phyloP scores from a whole-genome alignment of 2,888 invertebrate species.

The Argyra leucocephala region DNA sequence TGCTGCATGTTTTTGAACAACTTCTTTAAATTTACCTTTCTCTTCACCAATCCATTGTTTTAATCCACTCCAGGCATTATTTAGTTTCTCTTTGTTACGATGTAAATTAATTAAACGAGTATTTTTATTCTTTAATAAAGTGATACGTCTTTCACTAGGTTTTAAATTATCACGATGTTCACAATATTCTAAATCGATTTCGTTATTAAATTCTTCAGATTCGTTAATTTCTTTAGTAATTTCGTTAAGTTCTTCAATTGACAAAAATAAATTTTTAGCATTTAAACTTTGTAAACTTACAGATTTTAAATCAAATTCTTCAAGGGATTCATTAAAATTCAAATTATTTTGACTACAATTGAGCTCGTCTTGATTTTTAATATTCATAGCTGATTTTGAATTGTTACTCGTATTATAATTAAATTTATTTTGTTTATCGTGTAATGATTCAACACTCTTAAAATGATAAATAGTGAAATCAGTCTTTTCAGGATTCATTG shows the following conservation, averaged over 20 bases:
- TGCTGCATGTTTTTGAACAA: constrained; percentile 39
- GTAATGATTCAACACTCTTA: constrained; percentile 37
- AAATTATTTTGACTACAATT: constrained; percentile 34
- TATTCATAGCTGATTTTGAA: constrained; percentile 23
- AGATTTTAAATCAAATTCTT: constrained; percentile 41
- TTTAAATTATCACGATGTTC: constrained; percentile 40
- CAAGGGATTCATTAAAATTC: constrained; percentile 31
- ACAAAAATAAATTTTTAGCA: constrained; percentile 38
- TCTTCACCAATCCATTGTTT: constrained; percentile 43
- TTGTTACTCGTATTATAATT: constrained; percentile 22
- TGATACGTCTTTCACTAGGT: constrained; percentile 40
- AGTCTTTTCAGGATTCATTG: constrained; percentile 27
- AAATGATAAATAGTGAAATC: constrained; percentile 30
- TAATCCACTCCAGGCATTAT: constrained; percentile 41
- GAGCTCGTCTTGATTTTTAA: constrained; percentile 16
- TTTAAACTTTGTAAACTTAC: constrained; percentile 42
- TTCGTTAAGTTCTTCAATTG: constrained; percentile 43
- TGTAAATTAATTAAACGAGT: constrained; percentile 36
- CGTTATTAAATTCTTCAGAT: constrained; percentile 38
- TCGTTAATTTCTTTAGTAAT: constrained; percentile 41
- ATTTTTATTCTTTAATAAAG: constrained; percentile 41
- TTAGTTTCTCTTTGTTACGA: constrained; percentile 40
- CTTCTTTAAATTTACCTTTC: constrained; percentile 37
- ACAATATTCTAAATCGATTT: constrained; percentile 41
- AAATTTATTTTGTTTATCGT: not conserved